Evolutionary conservation across 2,113 vertebrate genomes (phyloP), one percentile per base, ranked within the genome.

Genomic region (Hiodon tergisus): DNA sequence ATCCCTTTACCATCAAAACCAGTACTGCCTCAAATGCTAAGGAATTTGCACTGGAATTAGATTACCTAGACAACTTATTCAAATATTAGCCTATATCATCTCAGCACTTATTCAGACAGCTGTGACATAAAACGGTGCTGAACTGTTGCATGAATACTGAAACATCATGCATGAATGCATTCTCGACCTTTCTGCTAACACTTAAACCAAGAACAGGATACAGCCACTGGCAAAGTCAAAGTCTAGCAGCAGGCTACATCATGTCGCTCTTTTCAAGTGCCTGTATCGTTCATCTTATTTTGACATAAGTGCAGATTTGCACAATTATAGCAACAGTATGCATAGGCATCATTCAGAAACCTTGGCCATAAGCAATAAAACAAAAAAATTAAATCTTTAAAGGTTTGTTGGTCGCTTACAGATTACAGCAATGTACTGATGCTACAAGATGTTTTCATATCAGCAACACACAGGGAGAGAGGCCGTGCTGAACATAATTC

Each of bases 1-100:
- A 31, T 31, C 31, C 31, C 31, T 31, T 31, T 31, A 31, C 31
- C 31, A 31, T 31, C 31, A 31, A 31, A 31, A 31, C 31, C 31
- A 31, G 31, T 31, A 31, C 31, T 31, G 31, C 59, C 59, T 61
- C 13, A 61, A 61, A n/a, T 61, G 13, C 59, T 4, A 61, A 60
- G n/a, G n/a, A n/a, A 69, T 69, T 48, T 71, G 47, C 31, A 31
- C 31, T 11, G 55, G 69, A 71, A 58, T 71, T 60, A 17, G 6
- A 55, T 71, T 71, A 47, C 7, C 7, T 10, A 13, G 10, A 14
- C 46, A 59, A 6, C 13, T 59, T 14, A 8, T 13, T n/a, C 57
- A 62, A 48, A 65, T 13, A 74, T 67, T 66, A 55, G 60, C 59
- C 8, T 50, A 65, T 65, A 63, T 61, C 14, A 51, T 58, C 47